phyloP scores from a whole-genome alignment of 2,113 vertebrate species.

The Megaceryle maxima region DNA sequence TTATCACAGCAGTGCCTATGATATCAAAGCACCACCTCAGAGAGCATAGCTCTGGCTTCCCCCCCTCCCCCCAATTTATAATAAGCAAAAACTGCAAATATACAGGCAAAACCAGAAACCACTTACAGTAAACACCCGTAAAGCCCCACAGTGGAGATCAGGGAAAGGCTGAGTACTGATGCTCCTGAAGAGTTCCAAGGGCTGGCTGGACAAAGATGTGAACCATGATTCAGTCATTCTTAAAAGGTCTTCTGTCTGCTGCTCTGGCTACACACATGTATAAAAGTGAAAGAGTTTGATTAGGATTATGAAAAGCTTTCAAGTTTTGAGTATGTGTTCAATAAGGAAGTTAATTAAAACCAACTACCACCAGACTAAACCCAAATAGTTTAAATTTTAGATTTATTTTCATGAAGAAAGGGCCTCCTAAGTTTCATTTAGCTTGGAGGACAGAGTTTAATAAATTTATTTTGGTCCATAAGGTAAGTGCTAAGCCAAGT shows the following conservation, averaged over 20 bases:
- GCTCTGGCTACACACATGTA: slow-evolving; percentile 74
- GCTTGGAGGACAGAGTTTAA: neutral
- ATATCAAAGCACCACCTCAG: neutral
- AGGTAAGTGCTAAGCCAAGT: neutral
- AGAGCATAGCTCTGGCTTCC: neutral
- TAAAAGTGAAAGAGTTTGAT: neutral
- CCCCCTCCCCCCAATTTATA: neutral
- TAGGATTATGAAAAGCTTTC: neutral
- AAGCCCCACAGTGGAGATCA: slow-evolving; percentile 88
- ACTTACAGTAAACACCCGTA: slow-evolving; percentile 89
- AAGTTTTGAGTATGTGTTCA: neutral
- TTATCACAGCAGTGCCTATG: neutral
- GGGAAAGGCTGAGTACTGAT: slow-evolving; percentile 94
- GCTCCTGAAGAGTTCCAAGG: slow-evolving; percentile 86
- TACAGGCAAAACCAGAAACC: neutral
- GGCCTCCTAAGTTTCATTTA: neutral
- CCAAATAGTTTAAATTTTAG: neutral
- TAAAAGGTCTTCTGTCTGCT: slow-evolving; percentile 93
- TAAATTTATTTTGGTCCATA: too few relatives aligned
- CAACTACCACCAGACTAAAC: neutral
- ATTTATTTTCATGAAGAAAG: neutral
- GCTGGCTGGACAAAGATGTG: slow-evolving; percentile 80
- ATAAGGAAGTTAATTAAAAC: neutral
- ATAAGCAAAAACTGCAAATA: neutral
- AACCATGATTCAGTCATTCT: slow-evolving; percentile 93